Evolutionary conservation across 1,140 invertebrate species (phyloP).

Genomic region (Phymorhynchus buccinoides): DNA sequence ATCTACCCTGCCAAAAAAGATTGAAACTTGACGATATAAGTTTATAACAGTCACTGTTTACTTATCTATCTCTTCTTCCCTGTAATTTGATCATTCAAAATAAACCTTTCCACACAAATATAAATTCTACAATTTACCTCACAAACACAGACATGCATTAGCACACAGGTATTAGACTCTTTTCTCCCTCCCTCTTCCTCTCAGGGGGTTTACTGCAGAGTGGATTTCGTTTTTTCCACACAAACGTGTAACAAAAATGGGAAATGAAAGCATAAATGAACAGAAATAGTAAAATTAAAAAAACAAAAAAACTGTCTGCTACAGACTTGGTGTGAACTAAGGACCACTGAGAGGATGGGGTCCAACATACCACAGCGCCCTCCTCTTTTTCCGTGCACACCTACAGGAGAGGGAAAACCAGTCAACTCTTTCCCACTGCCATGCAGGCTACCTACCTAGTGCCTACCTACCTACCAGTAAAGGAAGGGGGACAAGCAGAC

Average conservation of each 20-base stretch:
- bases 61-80: too few species aligned
- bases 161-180: background rate
- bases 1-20: too few species aligned
- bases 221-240: background rate
- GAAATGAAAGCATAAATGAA: background rate
- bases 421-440: background rate
- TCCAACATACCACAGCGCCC: slow-evolving; percentile 5
- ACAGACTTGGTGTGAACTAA: background rate
- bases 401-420: slow-evolving; percentile 27
- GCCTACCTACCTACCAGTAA: too few species aligned
- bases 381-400: slow-evolving; percentile 29
- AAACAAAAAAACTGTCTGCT: background rate
- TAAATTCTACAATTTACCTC: background rate
- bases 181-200: too few species aligned
- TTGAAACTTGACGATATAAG: too few species aligned
- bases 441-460: background rate
- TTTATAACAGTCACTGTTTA: too few species aligned
- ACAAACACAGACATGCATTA: background rate
- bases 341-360: background rate
- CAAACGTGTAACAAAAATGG: background rate
- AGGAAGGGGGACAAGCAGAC: background rate
- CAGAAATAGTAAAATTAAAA: background rate
- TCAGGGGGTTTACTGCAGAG: background rate
- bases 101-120: too few species aligned
- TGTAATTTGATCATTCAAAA: too few species aligned